Evolutionary conservation across 2,888 invertebrate species (phyloP).

Genomic region (Pecten maximus): DNA sequence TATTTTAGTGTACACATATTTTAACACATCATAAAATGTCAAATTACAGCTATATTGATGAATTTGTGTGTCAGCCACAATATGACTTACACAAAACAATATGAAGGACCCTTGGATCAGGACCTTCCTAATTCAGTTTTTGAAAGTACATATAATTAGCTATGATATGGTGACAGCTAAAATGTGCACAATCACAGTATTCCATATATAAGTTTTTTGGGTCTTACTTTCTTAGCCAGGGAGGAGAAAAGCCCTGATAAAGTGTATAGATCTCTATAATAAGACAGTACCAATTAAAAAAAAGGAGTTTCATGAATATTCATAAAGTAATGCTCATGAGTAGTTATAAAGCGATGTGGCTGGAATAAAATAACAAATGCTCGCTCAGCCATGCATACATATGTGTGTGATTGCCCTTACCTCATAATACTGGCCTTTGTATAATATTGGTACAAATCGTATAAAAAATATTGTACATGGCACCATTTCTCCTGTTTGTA

Average conservation of each 20-base stretch:
- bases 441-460: conserved; percentile 7
- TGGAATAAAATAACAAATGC: neutral
- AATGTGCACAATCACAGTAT: neutral
- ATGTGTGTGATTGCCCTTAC: neutral
- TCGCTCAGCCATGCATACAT: conserved; percentile 24
- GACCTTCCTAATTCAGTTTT: too few species aligned
- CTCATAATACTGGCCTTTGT: neutral
- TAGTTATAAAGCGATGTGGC: neutral
- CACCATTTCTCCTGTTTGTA: neutral
- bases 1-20: too few species aligned
- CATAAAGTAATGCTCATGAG: conserved; percentile 6
- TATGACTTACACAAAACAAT: too few species aligned
- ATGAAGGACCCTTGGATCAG: too few species aligned
- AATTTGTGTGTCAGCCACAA: too few species aligned
- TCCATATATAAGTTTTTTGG: neutral
- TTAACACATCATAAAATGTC: too few species aligned
- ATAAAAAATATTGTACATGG: neutral
- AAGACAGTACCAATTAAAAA: neutral
- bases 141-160: too few species aligned
- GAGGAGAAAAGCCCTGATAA: neutral
- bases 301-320: conserved; percentile 2
- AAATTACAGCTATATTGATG: too few species aligned
- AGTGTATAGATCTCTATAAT: neutral
- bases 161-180: too few species aligned
- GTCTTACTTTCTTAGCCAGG: neutral